phyloP scores from a whole-genome alignment of 2,113 vertebrate species.

The Pangasianodon hypophthalmus region DNA sequence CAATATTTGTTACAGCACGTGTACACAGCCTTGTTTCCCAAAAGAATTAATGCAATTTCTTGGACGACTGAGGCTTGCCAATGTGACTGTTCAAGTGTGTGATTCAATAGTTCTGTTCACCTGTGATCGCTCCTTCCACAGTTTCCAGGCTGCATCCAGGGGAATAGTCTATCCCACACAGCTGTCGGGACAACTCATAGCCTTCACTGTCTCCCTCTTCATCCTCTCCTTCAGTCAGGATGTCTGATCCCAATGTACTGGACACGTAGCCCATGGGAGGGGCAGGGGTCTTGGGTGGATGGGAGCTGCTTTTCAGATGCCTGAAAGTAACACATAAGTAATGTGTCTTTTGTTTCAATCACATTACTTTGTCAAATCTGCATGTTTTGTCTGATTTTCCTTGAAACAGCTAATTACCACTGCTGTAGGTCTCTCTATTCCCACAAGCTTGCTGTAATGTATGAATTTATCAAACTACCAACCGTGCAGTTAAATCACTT shows the following conservation, averaged over 20 bases:
- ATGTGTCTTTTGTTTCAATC: background rate
- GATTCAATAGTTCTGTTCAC: slow-evolving; percentile 64
- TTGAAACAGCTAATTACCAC: background rate
- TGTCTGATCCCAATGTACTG: slow-evolving; percentile 87
- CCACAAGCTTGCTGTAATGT: slow-evolving; percentile 7
- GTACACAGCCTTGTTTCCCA: slow-evolving; percentile 30
- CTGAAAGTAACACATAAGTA: slow-evolving; percentile 66
- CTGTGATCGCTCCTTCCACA: slow-evolving; percentile 84
- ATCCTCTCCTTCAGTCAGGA: slow-evolving; percentile 81
- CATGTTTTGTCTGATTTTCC: background rate
- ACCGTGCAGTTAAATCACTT: background rate
- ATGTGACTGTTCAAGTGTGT: slow-evolving; percentile 40
- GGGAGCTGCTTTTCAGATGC: slow-evolving; percentile 93
- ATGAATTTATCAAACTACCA: slow-evolving; percentile 19
- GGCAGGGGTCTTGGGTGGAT: slow-evolving; percentile 82
- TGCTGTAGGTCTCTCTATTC: background rate
- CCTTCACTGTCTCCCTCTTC: slow-evolving; percentile 81
- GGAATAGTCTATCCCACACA: slow-evolving; percentile 87
- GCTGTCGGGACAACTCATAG: slow-evolving; percentile 83
- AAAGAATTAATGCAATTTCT: slow-evolving; percentile 48
- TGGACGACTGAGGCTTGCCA: slow-evolving; percentile 24
- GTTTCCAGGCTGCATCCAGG: slow-evolving; percentile 87
- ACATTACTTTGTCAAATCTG: background rate
- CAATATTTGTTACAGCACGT: slow-evolving; percentile 24
- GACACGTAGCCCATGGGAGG: slow-evolving; percentile 91